Conservation (phyloP, 2,888 invertebrate genomes). For the Trichopoda pennipes region DNA sequence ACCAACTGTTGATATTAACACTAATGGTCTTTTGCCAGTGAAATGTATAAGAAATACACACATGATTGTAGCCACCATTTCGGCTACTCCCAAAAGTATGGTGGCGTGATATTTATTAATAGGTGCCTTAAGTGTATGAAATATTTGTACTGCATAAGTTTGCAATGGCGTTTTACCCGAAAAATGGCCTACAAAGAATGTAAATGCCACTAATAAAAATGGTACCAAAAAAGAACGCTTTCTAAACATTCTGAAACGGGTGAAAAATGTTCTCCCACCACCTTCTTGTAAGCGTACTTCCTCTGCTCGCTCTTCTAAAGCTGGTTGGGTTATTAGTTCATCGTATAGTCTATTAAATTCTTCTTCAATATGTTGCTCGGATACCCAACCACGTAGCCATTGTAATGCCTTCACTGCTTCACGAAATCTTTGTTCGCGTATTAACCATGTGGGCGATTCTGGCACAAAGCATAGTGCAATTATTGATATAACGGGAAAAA, state of each 20-base stretch:
- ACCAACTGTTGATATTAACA: constrained; percentile 86
- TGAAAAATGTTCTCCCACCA: constrained; percentile 67
- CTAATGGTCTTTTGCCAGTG: constrained; percentile 87
- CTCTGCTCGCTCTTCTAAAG: constrained; percentile 74
- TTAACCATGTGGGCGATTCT: constrained; percentile 91
- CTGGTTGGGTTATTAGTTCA: constrained; percentile 76
- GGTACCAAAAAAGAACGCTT: constrained; percentile 86
- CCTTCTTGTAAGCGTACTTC: constrained; percentile 50
- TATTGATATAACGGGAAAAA: constrained; percentile 85
- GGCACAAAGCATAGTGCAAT: constrained; percentile 87
- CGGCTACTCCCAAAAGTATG: constrained; percentile 86
- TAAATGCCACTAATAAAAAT: constrained; percentile 84
- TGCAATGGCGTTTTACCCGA: constrained; percentile 88
- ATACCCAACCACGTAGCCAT: constrained; percentile 91
- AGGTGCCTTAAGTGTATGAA: constrained; percentile 86
- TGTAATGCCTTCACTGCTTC: constrained; percentile 87
- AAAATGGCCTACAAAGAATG: constrained; percentile 88
- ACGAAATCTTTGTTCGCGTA: constrained; percentile 84
- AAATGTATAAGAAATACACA: constrained; percentile 87
- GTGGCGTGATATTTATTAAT: constrained; percentile 89
- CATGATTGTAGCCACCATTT: constrained; percentile 85
- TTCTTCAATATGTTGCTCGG: constrained; percentile 83
- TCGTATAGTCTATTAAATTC: constrained; percentile 80
- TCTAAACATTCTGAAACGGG: constrained; percentile 81
- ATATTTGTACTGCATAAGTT: constrained; percentile 89